Base-by-base conservation (phyloP, 2,113 vertebrate species). In the Dicentrarchus labrax region DNA sequence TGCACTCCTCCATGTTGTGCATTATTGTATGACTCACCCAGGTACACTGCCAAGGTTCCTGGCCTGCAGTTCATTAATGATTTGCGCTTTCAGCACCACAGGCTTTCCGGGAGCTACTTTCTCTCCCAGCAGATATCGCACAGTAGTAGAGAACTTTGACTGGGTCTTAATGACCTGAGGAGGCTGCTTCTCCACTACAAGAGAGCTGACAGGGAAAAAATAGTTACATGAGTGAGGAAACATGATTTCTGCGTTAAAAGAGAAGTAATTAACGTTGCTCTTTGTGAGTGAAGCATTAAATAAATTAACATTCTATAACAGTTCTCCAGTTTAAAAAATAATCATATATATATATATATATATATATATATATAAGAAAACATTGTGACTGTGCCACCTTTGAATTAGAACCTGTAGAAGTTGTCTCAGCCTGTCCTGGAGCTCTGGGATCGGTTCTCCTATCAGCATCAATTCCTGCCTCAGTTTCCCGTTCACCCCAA, bases 141-240 rank as follows among this genome's bases (percentile, higher is more conserved):
- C 93, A 0, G 95, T 96, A 0, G 97, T 96, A 86, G 97, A 97
- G 91, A 99, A 99, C 94, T 99, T 99, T 77, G 97, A 98, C 88
- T 99, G 98, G 21, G 98, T 99, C 94, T 99, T 99, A 80, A 99
- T 96, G 89, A 99, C 98, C 88, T 99, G 98, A 0, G 97, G 98
- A 1, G 98, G 98, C 88, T 99, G 98, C 90, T 97, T 98, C 78
- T 99, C 98, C 85, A 99, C 97, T 67, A 99, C 79, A 60, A 99
- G 96, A 56, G 97, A 97, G 88, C 98, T 99, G 78, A 66, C 81
- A 43, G 50, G 66, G 50, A 69, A 17, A 89, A 24, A 72, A 30
- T 0, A 36, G 48, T 68, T 24, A 69, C 12, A 61, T 4, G 2
- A 22, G 43, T 41, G 39, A 78, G 17, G 24, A 54, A 54, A 57